Evolutionary conservation across 2,797 vertebrate species (phyloP).

Genomic region (Falco concolor): DNA sequence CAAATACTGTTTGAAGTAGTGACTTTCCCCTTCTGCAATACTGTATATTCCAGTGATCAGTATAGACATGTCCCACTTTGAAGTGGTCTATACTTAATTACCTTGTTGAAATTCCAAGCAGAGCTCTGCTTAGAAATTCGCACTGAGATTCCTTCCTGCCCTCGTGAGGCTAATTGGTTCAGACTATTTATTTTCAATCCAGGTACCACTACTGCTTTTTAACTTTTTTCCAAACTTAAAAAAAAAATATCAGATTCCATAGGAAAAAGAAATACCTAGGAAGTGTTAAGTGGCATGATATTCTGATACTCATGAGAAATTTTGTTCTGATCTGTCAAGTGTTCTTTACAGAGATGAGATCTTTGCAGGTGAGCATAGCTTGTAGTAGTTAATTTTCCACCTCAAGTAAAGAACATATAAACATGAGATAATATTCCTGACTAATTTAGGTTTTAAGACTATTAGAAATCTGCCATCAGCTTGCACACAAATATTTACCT

Average conservation of each 20-base stretch:
- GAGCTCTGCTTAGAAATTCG: conserved; percentile 53
- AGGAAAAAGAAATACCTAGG: background rate
- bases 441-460: background rate
- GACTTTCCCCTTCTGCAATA: background rate
- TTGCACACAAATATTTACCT: background rate
- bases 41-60: background rate
- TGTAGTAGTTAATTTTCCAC: background rate
- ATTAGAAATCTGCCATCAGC: background rate
- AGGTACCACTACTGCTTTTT: conserved; percentile 36
- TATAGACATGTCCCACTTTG: conserved; percentile 33
- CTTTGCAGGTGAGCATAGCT: background rate
- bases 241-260: background rate
- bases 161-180: conserved; percentile 56
- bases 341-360: background rate
- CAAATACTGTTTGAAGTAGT: background rate
- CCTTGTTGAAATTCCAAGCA: conserved; percentile 55
- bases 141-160: conserved; percentile 46
- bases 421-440: background rate
- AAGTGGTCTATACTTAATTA: conserved; percentile 48
- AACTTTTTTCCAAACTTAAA: conserved; percentile 28
- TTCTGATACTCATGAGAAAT: background rate
- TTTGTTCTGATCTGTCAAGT: background rate
- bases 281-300: background rate
- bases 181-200: conserved; percentile 30
- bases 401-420: background rate